Conservation (phyloP, 2,113 vertebrate genomes). For the Noturus placidus region DNA sequence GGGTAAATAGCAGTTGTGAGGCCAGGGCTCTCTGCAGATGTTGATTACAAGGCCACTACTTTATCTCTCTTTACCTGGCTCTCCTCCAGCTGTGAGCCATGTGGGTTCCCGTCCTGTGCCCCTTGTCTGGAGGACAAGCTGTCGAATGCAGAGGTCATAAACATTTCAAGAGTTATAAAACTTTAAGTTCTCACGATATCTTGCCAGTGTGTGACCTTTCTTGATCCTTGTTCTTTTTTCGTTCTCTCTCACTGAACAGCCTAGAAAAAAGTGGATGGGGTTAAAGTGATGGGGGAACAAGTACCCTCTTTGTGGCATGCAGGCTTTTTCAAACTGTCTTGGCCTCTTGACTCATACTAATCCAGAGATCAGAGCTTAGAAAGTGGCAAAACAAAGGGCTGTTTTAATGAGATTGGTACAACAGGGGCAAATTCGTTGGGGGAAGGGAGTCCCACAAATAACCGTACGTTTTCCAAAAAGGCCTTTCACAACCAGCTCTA, state of each 20-base stretch:
- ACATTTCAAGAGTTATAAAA: constrained; percentile 86
- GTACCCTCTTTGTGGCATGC: constrained; percentile 72
- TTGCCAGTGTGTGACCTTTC: constrained; percentile 71
- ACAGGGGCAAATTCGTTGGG: constrained; percentile 56
- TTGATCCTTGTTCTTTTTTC: constrained; percentile 59
- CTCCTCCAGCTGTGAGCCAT: constrained; percentile 54
- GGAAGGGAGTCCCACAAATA: constrained; percentile 58
- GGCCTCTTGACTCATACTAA: constrained; percentile 81
- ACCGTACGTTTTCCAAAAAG: constrained; percentile 71
- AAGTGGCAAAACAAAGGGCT: constrained; percentile 82
- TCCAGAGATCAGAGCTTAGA: constrained; percentile 82
- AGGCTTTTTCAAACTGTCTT: constrained; percentile 78
- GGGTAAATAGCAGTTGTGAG: neutral
- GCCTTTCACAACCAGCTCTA: constrained; percentile 76
- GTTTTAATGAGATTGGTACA: constrained; percentile 82
- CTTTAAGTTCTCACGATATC: constrained; percentile 86
- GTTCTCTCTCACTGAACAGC: constrained; percentile 53
- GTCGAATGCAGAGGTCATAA: constrained; percentile 79
- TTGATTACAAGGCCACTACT: constrained; percentile 22
- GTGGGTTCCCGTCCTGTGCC: constrained; percentile 59
- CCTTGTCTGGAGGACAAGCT: constrained; percentile 76
- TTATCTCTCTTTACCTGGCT: constrained; percentile 39
- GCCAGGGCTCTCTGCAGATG: neutral
- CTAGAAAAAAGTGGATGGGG: constrained; percentile 59
- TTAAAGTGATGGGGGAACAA: constrained; percentile 67